Conservation (phyloP, 2,888 invertebrate species). For the Helleia helle region DNA sequence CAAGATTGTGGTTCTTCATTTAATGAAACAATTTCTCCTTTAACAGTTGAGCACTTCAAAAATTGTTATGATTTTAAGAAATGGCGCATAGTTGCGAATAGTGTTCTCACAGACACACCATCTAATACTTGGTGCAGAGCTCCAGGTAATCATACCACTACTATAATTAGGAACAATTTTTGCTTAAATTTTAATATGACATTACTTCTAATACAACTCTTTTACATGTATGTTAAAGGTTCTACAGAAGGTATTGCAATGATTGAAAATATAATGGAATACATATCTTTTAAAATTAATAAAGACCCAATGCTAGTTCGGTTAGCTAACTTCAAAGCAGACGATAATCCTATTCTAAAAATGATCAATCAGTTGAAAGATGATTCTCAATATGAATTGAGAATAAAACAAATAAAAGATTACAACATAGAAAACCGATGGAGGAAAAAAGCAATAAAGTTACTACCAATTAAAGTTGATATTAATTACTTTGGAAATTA, state of each 20-base stretch:
- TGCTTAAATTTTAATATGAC: no score
- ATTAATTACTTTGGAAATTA: constrained; percentile 69
- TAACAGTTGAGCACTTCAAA: constrained; percentile 43
- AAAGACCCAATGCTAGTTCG: constrained; percentile 75
- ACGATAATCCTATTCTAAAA: constrained; percentile 51
- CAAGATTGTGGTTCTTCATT: constrained; percentile 63
- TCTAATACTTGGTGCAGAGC: constrained; percentile 81
- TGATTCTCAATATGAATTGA: constrained; percentile 61
- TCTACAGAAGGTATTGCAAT: constrained; percentile 76
- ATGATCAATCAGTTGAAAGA: constrained; percentile 70
- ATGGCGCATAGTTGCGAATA: constrained; percentile 70
- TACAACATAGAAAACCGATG: constrained; percentile 80
- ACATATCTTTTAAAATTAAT: constrained; percentile 68
- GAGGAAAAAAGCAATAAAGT: constrained; percentile 80
- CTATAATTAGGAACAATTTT: no score
- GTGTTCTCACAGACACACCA: constrained; percentile 77
- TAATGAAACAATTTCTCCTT: constrained; percentile 57
- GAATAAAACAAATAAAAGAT: constrained; percentile 52
- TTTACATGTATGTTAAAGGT: constrained; percentile 45
- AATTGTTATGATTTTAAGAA: constrained; percentile 73
- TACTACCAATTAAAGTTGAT: constrained; percentile 79
- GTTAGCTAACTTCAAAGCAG: constrained; percentile 63
- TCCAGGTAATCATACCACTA: constrained; percentile 78
- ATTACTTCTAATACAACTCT: background rate
- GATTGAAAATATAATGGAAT: constrained; percentile 79